Conservation (phyloP, 2,888 invertebrate genomes). For the Diloba caeruleocephala region DNA sequence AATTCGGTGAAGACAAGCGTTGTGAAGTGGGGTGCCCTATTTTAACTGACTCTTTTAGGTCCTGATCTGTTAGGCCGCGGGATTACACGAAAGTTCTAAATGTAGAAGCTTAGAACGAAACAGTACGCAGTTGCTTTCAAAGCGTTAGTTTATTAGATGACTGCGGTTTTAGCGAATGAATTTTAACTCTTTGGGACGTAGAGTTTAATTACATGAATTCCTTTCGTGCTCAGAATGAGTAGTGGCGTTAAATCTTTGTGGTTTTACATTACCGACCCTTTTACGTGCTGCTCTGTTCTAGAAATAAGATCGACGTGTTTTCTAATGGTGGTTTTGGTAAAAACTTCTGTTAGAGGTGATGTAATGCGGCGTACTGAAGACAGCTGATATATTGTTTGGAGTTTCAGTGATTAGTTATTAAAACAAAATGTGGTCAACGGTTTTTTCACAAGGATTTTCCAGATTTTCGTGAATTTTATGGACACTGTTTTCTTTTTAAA, state of each 20-base stretch:
- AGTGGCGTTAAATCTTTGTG: slow-evolving; percentile 51
- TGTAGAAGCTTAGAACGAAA: slow-evolving; percentile 9
- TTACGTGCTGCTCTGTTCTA: slow-evolving; percentile 29
- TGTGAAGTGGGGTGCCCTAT: slow-evolving; percentile 78
- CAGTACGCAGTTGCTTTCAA: slow-evolving; percentile 9
- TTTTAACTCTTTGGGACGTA: slow-evolving; percentile 44
- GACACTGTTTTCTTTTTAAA: too few species aligned
- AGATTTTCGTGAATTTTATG: too few species aligned
- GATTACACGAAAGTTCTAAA: slow-evolving; percentile 40
- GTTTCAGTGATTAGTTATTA: too few species aligned
- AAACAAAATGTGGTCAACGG: too few species aligned
- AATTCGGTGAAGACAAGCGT: slow-evolving; percentile 80
- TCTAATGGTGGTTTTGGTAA: too few species aligned
- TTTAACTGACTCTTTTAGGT: slow-evolving; percentile 60
- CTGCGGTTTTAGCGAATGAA: slow-evolving; percentile 43
- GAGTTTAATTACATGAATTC: slow-evolving; percentile 55
- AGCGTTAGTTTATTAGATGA: slow-evolving; percentile 38
- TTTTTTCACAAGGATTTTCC: too few species aligned
- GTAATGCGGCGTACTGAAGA: slow-evolving; percentile 10
- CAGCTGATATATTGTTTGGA: too few species aligned
- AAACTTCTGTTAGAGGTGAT: slow-evolving; percentile 14
- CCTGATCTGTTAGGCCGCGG: slow-evolving; percentile 35
- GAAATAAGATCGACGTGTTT: slow-evolving; percentile 26
- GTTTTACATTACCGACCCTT: slow-evolving; percentile 45
- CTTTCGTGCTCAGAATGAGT: slow-evolving; percentile 44